A percentile compares a stretch with the other conserved stretches of the same genome.
These are phyloP conservation scores for Teleogryllus occipitalis DNA, from an alignment of 1,140 invertebrate species.

Conservation along the genomic window DNA sequence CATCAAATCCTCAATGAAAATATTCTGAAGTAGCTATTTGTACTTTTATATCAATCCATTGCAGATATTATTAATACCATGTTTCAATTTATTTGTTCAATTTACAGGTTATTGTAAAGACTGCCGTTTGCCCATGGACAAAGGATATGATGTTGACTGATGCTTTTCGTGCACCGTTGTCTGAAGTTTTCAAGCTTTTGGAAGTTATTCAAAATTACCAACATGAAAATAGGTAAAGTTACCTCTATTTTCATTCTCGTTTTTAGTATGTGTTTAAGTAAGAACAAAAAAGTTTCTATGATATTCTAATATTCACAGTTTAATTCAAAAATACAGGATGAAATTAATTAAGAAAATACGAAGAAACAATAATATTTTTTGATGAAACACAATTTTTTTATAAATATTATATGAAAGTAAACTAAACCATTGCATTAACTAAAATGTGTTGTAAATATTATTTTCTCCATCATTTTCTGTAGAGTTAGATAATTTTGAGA, in stretches of 20 bases:
- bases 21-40: not conserved
- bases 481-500: too few relatives aligned
- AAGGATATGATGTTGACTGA: slow-evolving; percentile 70
- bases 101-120: slow-evolving; percentile 55
- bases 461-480: too few relatives aligned
- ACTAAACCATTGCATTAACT: too few relatives aligned
- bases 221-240: slow-evolving; percentile 58
- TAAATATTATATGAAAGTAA: too few relatives aligned
- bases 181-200: slow-evolving; percentile 76
- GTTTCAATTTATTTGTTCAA: not conserved
- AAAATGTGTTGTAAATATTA: too few relatives aligned
- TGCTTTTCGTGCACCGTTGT: slow-evolving; percentile 79
- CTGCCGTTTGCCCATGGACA: slow-evolving; percentile 78
- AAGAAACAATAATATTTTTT: too few relatives aligned
- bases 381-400: too few relatives aligned
- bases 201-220: slow-evolving; percentile 80
- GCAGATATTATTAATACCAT: not conserved
- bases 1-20: too few relatives aligned
- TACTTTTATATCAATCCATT: not conserved
- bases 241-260: not conserved
- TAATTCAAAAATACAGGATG: too few relatives aligned
- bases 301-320: too few relatives aligned
- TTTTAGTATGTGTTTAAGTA: not conserved
- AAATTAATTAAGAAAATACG: too few relatives aligned
- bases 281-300: too few relatives aligned